These are phyloP conservation scores for Thymelicus lineola DNA, from an alignment of 2,888 invertebrate genomes.

Conservation along the genomic window DNA sequence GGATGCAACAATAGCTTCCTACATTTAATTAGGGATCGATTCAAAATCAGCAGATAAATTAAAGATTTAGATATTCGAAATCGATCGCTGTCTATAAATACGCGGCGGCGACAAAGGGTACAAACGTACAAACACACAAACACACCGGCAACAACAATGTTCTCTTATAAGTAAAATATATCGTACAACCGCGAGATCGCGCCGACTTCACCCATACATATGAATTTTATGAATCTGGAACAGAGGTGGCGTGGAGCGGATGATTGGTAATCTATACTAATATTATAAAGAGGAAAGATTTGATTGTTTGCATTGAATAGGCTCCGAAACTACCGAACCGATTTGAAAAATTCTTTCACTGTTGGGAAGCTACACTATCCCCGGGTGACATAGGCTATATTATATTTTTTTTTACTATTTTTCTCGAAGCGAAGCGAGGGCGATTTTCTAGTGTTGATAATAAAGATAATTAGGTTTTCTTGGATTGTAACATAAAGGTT, in stretches of 20 bases:
- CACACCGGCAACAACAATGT: slow-evolving; percentile 62
- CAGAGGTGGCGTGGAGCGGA: slow-evolving; percentile 55
- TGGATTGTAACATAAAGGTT: no score
- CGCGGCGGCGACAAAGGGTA: slow-evolving; percentile 56
- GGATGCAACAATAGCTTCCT: no score
- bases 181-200: slow-evolving; percentile 66
- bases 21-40: neutral
- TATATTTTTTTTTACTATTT: no score
- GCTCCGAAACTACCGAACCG: no score
- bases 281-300: no score
- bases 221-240: slow-evolving; percentile 78
- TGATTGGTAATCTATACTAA: slow-evolving; percentile 13
- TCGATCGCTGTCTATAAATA: slow-evolving; percentile 52
- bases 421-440: no score
- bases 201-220: slow-evolving; percentile 76
- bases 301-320: no score
- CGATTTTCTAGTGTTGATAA: no score
- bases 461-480: no score
- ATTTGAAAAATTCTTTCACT: no score
- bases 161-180: slow-evolving; percentile 75
- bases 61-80: slow-evolving; percentile 54
- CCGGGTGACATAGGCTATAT: no score
- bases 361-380: no score
- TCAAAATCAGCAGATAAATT: slow-evolving; percentile 54
- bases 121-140: slow-evolving; percentile 47